These are phyloP conservation scores for Pararge aegeria DNA, from an alignment of 1,140 invertebrate species.

Conservation along the genomic window DNA sequence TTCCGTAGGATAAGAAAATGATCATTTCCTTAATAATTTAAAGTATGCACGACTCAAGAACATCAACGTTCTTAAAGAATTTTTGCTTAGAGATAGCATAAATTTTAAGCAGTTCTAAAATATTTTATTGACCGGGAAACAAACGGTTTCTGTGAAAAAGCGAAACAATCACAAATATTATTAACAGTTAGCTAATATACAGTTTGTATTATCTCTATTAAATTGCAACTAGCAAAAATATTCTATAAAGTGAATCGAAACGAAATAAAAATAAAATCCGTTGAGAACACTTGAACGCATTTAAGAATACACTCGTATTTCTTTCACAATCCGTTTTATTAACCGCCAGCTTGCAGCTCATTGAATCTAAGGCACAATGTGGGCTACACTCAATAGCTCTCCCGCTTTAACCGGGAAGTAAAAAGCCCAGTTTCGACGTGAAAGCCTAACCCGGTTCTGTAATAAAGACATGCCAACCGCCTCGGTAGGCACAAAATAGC, in stretches of 20 bases:
- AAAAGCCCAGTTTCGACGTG: constrained; percentile 48
- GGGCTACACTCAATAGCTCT: constrained; percentile 51
- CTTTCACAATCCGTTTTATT: constrained; percentile 38
- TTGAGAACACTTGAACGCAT: not conserved
- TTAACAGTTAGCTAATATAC: no score
- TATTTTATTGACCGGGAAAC: no score
- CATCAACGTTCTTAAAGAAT: no score
- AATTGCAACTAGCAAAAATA: no score
- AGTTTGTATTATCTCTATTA: no score
- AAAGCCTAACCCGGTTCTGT: constrained; percentile 49
- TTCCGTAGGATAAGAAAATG: no score
- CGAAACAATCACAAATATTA: no score
- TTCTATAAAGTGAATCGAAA: not conserved
- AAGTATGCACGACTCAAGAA: no score
- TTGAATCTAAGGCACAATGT: constrained; percentile 44
- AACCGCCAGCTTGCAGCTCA: constrained; percentile 39
- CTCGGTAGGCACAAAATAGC: constrained; percentile 14
- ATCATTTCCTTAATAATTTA: no score
- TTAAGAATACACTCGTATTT: constrained; percentile 25
- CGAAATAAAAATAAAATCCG: constrained; percentile 4
- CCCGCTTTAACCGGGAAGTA: constrained; percentile 41
- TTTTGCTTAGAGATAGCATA: no score
- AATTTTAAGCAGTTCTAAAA: no score
- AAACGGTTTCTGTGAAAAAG: no score
- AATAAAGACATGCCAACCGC: constrained; percentile 21